A percentile compares a stretch with the other conserved stretches of the same genome.
Conservation (phyloP, 2,888 invertebrate species). For the Gasteruption jaculator region DNA sequence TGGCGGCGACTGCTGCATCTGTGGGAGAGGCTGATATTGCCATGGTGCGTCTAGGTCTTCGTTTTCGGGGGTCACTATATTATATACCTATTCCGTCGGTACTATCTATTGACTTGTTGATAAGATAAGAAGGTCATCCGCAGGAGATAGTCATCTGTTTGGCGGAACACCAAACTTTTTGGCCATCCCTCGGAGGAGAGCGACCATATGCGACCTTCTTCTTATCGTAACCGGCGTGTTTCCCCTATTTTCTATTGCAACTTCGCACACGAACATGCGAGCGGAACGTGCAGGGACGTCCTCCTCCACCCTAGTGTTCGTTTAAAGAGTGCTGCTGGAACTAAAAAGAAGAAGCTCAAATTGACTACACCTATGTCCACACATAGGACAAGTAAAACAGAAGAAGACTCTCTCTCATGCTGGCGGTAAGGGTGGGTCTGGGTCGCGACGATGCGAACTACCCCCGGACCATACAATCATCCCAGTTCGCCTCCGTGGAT, state of each 20-base stretch:
- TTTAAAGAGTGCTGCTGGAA: conserved; percentile 12
- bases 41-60: conserved; percentile 27
- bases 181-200: conserved; percentile 29
- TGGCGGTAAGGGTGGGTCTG: conserved; percentile 46
- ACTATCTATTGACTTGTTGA: conserved; percentile 40
- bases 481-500: too few species aligned
- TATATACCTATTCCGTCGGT: too few species aligned
- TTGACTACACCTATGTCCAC: conserved; percentile 33
- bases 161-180: conserved; percentile 30
- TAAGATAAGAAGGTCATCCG: conserved; percentile 37
- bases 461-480: too few species aligned
- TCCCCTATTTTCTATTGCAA: conserved; percentile 14
- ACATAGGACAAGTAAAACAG: conserved; percentile 49
- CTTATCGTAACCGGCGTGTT: conserved; percentile 28
- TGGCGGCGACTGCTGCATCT: conserved; percentile 38
- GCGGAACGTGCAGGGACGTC: conserved; percentile 14
- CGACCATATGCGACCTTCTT: conserved; percentile 40
- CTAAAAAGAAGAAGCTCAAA: conserved; percentile 29
- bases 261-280: conserved; percentile 15
- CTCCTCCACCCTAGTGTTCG: conserved; percentile 20
- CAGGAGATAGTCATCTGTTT: conserved; percentile 36
- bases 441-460: too few species aligned
- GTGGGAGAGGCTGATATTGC: conserved; percentile 25
- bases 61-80: conserved; percentile 29
- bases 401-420: conserved; percentile 51